A percentile compares a stretch with the other conserved stretches of the same genome.
phyloP scores from a whole-genome alignment of 1,140 invertebrate genomes.

The Leptopilina clavipes region DNA sequence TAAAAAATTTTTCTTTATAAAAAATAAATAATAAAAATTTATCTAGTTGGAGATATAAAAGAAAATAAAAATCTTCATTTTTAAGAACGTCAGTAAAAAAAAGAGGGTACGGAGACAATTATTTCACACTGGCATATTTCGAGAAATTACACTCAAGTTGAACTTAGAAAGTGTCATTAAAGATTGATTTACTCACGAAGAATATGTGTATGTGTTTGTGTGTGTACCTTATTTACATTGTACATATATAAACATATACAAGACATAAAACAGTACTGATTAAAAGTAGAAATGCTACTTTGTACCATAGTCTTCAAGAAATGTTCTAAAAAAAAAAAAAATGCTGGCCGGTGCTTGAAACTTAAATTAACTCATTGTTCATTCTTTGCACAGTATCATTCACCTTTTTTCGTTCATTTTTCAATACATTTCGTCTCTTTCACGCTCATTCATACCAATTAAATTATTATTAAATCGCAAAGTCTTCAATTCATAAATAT shows the following conservation, averaged over 20 bases:
- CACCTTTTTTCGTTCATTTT: conserved; percentile 8
- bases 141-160: conserved; percentile 6
- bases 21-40: neutral
- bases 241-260: conserved; percentile 57
- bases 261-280: conserved; percentile 53
- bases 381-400: conserved; percentile 38
- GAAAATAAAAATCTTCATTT: conserved; percentile 7
- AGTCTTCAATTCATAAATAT: conserved; percentile 49
- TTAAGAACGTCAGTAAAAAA: neutral
- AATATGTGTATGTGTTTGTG: conserved; percentile 33
- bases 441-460: conserved; percentile 48
- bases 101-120: neutral
- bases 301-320: conserved; percentile 57
- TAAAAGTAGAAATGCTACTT: conserved; percentile 59
- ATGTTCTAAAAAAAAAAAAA: conserved; percentile 40
- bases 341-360: conserved; percentile 56
- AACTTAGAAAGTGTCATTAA: conserved; percentile 27
- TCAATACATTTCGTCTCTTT: neutral
- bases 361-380: conserved; percentile 48
- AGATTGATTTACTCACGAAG: conserved; percentile 48
- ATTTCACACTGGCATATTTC: conserved; percentile 21
- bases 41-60: neutral
- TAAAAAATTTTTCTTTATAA: neutral
- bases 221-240: conserved; percentile 61
- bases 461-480: conserved; percentile 53